Conservation (phyloP, 2,113 vertebrate genomes). For the Tamias sibiricus region DNA sequence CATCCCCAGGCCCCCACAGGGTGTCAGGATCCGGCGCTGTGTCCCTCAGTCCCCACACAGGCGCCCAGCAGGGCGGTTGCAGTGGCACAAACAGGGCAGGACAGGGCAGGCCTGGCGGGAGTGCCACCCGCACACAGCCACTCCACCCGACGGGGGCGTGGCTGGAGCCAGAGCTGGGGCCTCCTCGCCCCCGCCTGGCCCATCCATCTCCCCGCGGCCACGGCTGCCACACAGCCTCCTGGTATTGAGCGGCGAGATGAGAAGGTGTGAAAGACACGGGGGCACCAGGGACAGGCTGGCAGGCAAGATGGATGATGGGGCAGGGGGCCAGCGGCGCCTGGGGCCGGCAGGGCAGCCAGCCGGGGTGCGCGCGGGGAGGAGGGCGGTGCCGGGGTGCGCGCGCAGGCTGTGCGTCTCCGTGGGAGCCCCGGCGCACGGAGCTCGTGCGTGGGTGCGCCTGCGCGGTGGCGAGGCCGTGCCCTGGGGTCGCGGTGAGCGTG, state of each 20-base stretch:
- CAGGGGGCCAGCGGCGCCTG: constrained; percentile 55
- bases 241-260: constrained; percentile 75
- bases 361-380: background rate
- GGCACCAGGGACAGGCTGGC: constrained; percentile 71
- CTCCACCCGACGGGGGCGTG: background rate
- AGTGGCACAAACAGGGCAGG: fast-evolving
- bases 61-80: fast-evolving
- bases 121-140: background rate
- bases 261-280: constrained; percentile 75
- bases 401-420: background rate
- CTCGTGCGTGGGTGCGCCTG: fast-evolving
- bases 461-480: fast-evolving
- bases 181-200: background rate
- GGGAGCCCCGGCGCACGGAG: background rate
- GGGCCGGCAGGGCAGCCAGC: background rate
- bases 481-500: background rate
- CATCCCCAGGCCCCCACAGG: background rate
- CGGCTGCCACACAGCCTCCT: constrained; percentile 20
- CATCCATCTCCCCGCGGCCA: constrained; percentile 77
- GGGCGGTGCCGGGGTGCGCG: too few species aligned
- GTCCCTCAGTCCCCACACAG: background rate
- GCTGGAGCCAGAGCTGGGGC: background rate
- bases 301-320: constrained; percentile 80
- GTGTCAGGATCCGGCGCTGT: fast-evolving
- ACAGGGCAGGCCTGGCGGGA: fast-evolving